Percentiles rank a stretch among this genome's conserved stretches.
Evolutionary conservation across 2,113 vertebrate species (phyloP).

Genomic region (Nesogale talazaci): DNA sequence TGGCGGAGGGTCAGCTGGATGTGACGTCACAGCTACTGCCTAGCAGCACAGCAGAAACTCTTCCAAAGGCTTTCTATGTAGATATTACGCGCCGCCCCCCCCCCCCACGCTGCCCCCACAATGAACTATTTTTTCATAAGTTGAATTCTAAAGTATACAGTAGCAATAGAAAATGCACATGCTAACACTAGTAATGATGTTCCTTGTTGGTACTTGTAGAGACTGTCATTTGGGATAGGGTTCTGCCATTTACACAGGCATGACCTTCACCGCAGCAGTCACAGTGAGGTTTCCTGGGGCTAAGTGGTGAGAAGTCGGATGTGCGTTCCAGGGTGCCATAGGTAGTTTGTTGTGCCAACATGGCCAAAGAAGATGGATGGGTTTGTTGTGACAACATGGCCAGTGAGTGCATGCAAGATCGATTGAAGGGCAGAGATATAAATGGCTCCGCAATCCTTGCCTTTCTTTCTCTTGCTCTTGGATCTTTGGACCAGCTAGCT

Average conservation of each 20-base stretch:
- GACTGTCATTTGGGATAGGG: background rate
- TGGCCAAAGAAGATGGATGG: too few species aligned
- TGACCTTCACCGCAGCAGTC: background rate
- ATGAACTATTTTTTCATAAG: background rate
- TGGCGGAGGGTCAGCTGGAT: fast-evolving
- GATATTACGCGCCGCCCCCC: background rate
- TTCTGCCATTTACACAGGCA: background rate
- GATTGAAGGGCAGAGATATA: too few species aligned
- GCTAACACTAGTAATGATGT: background rate
- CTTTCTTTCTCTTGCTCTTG: too few species aligned
- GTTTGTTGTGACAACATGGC: too few species aligned
- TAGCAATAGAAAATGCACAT: background rate
- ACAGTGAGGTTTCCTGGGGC: background rate
- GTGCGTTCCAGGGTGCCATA: too few species aligned
- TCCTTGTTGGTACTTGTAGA: background rate
- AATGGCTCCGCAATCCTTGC: too few species aligned
- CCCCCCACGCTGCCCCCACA: background rate
- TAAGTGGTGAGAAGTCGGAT: too few species aligned
- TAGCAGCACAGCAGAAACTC: background rate
- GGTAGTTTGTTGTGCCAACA: too few species aligned
- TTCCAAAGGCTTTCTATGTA: background rate
- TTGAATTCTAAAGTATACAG: constrained; percentile 7
- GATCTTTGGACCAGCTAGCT: too few species aligned
- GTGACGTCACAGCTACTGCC: background rate
- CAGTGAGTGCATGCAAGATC: too few species aligned